These are phyloP conservation scores for Globodera ellingtonae DNA, from an alignment of 1,140 invertebrate species.

Conservation along the genomic window DNA sequence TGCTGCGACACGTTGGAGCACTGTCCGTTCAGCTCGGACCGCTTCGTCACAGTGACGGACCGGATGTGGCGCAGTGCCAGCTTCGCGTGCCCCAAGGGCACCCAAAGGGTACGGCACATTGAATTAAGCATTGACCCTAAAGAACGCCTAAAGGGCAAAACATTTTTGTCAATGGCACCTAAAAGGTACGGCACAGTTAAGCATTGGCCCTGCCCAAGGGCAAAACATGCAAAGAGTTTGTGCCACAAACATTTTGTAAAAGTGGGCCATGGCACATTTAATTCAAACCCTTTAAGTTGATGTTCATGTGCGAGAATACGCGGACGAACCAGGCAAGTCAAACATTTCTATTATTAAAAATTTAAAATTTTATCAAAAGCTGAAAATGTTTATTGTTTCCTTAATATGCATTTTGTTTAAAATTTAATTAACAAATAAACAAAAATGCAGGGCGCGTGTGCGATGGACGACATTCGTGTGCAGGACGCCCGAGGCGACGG, in stretches of 20 bases:
- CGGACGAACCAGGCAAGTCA: slow-evolving; percentile 56
- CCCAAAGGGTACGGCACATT: slow-evolving; percentile 50
- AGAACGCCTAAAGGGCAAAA: too few relatives aligned
- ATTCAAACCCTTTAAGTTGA: slow-evolving; percentile 48
- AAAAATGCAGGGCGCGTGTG: slow-evolving; percentile 53
- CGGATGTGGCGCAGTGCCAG: slow-evolving; percentile 61
- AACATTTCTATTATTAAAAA: background rate
- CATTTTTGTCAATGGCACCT: too few relatives aligned
- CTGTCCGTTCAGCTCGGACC: slow-evolving; percentile 64
- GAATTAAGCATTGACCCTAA: too few relatives aligned
- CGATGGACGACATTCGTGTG: slow-evolving; percentile 62
- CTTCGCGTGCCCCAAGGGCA: slow-evolving; percentile 61
- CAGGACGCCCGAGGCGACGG: slow-evolving; percentile 46
- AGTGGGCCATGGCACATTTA: background rate
- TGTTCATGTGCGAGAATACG: slow-evolving; percentile 65
- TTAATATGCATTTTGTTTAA: background rate
- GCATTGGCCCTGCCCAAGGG: background rate
- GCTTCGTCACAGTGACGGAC: slow-evolving; percentile 62
- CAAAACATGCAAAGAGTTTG: background rate
- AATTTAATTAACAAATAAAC: background rate
- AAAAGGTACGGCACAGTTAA: background rate
- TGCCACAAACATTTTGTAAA: background rate
- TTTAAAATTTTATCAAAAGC: too few relatives aligned
- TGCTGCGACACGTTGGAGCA: slow-evolving; percentile 49
- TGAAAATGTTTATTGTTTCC: too few relatives aligned